Evolutionary conservation across 2,888 invertebrate species (phyloP), one percentile per base, ranked within the genome.

Genomic region (Eupelmus urozonus): DNA sequence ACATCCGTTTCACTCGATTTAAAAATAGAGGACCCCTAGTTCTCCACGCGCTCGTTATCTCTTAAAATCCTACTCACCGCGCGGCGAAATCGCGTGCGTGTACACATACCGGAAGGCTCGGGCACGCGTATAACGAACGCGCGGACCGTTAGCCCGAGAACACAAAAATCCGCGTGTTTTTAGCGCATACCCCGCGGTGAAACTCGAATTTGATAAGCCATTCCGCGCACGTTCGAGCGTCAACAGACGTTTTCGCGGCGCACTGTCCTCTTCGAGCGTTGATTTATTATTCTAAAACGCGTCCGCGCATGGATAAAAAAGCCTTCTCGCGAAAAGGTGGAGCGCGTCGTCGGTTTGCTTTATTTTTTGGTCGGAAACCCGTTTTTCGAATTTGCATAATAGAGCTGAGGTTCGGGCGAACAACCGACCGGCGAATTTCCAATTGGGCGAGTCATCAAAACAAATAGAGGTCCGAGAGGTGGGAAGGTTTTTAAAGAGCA

Each of bases 271-370:
- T 73, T 60, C 18, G 5, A 29, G 20, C 67, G 20, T 62, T 63
- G 78, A 72, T 73, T 78, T 69, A 73, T 78, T 63, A 62, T 69
- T 63, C 55, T 53, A 49, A 76, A 71, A 71, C 9, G 51, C 40
- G 18, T 1, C n/a, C 13, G 40, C 7, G 25, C 2, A 23, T 4
- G n/a, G 34, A 29, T 45, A 45, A 45, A 45, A 45, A 45, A 13
- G 49, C 11, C 9, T 27, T 49, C 27, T 59, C 16, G 25, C 40
- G 57, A 11, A 40, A 63, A 42, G 29, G 9, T 51, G 7, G n/a
- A 62, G 27, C 42, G n/a, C n/a, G 45, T 73, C 11, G 27, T 45
- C 29, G 20, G 25, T 18, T 13, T n/a, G 27, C n/a, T n/a, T n/a
- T n/a, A n/a, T n/a, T n/a, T n/a, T n/a, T n/a, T n/a, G n/a, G n/a